phyloP scores from a whole-genome alignment of 2,888 invertebrate species.

The Sphaeridia pumilis region DNA sequence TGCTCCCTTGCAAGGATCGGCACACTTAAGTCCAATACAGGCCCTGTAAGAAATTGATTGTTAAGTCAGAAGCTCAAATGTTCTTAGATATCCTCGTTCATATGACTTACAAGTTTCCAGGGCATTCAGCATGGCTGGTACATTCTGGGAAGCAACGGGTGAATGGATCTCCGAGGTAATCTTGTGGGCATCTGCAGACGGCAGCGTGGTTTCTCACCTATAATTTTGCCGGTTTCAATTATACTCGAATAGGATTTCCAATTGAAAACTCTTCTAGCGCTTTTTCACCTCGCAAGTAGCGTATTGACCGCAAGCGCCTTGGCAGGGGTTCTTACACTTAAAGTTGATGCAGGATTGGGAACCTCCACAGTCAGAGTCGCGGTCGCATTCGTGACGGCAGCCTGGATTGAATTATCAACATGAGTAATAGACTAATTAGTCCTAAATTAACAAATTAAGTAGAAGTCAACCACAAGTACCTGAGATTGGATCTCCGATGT shows the following conservation, averaged over 20 bases:
- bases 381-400: constrained; percentile 37
- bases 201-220: constrained; percentile 31
- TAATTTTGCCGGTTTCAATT: not conserved
- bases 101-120: constrained; percentile 41
- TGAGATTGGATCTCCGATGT: constrained; percentile 63
- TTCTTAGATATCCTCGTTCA: not conserved
- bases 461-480: constrained; percentile 43
- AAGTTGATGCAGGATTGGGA: constrained; percentile 59
- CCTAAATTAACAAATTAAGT: not conserved
- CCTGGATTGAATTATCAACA: constrained; percentile 24
- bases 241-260: not conserved
- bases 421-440: not conserved
- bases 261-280: not conserved
- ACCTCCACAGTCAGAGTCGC: constrained; percentile 35
- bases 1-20: constrained; percentile 64
- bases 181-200: constrained; percentile 40
- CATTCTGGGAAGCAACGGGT: constrained; percentile 69
- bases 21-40: constrained; percentile 68
- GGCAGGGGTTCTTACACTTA: constrained; percentile 63
- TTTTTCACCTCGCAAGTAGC: constrained; percentile 60
- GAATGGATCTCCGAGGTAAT: constrained; percentile 66
- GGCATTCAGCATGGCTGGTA: constrained; percentile 65
- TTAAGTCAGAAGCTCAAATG: not conserved
- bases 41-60: constrained; percentile 45
- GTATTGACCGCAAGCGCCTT: constrained; percentile 56